Evolutionary conservation across 1,140 invertebrate species (phyloP).

Genomic region (Teleopsis dalmanni): DNA sequence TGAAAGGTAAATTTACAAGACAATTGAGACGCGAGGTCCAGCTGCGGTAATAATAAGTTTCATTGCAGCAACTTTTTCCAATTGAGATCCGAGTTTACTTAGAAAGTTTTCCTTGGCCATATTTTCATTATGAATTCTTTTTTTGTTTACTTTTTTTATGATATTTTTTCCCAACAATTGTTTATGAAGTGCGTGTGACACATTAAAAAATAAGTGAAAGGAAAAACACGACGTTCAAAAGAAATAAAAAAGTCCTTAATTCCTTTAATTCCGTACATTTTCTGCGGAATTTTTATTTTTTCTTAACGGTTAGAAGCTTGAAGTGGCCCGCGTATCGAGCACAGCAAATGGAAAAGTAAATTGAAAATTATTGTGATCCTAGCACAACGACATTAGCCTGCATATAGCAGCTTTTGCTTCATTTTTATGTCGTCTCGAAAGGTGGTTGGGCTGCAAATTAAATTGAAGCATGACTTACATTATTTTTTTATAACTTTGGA

Average conservation of each 20-base stretch:
- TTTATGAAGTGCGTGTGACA: slow-evolving; percentile 12
- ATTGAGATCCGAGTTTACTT: not conserved
- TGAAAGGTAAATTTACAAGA: slow-evolving; percentile 7
- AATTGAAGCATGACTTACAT: slow-evolving; percentile 6
- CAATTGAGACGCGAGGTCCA: slow-evolving; percentile 1
- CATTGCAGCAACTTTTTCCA: not conserved
- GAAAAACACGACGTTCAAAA: not conserved
- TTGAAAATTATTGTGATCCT: not conserved
- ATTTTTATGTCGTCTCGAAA: not conserved
- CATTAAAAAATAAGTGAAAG: slow-evolving; percentile 9
- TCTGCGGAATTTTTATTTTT: slow-evolving; percentile 4
- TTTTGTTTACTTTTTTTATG: not conserved
- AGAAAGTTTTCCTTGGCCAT: not conserved
- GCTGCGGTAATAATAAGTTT: slow-evolving; percentile 7
- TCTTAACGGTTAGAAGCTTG: not conserved
- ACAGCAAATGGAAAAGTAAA: not conserved
- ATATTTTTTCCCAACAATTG: not conserved
- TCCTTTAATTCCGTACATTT: slow-evolving; percentile 7
- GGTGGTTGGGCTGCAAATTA: not conserved
- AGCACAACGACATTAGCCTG: not conserved
- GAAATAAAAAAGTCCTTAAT: slow-evolving; percentile 4
- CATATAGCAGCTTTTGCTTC: not conserved
- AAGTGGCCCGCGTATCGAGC: not conserved
- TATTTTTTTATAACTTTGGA: slow-evolving; percentile 3
- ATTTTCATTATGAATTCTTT: not conserved